A percentile compares a stretch with the other conserved stretches of the same genome.
These are phyloP conservation scores for Holacanthella duospinosa DNA, from an alignment of 2,888 invertebrate genomes.

Conservation along the genomic window DNA sequence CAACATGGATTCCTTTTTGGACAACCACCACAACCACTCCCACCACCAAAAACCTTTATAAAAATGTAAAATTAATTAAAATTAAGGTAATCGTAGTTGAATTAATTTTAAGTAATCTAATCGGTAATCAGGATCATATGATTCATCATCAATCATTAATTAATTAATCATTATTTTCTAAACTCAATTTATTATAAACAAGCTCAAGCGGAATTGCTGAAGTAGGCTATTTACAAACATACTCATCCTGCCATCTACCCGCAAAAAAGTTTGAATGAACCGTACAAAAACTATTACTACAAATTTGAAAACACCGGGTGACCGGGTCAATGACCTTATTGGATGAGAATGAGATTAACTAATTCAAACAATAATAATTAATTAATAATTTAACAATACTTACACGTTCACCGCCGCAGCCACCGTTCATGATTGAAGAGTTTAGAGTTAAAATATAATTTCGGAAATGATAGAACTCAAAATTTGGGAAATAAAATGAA, in stretches of 20 bases:
- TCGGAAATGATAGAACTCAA: not conserved
- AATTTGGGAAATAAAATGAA: not conserved
- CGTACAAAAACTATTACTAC: not conserved
- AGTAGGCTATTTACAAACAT: no score
- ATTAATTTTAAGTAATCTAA: no score
- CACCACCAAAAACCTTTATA: not conserved
- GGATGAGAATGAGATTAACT: no score
- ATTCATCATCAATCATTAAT: no score
- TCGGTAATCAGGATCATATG: no score
- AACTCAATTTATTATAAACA: no score
- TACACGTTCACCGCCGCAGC: not conserved
- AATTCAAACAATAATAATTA: not conserved
- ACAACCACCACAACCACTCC: not conserved
- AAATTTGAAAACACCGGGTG: not conserved
- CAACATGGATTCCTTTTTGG: not conserved
- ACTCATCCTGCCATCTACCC: no score
- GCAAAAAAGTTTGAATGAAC: not conserved
- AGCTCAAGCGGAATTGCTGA: no score
- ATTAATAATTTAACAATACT: not conserved
- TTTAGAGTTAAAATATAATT: not conserved
- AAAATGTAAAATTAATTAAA: not conserved
- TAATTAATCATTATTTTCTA: no score
- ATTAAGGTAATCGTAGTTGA: no score
- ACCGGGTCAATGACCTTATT: no score
- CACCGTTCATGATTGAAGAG: not conserved